These are phyloP conservation scores for Ligdia adustata DNA, from an alignment of 2,888 invertebrate genomes.

Conservation along the genomic window DNA sequence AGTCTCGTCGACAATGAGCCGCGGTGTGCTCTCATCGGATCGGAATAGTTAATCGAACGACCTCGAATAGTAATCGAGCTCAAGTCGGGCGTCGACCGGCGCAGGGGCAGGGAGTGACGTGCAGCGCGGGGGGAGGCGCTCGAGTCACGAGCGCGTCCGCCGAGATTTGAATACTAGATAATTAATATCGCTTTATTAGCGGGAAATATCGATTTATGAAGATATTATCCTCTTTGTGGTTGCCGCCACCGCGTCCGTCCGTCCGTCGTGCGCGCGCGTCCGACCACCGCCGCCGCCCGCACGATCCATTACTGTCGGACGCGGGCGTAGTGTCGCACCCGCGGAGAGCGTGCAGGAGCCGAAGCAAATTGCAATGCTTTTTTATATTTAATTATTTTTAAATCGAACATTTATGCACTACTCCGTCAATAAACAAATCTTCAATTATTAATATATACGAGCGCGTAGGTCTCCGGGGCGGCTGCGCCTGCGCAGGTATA, in stretches of 20 bases:
- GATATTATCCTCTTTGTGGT: constrained; percentile 75
- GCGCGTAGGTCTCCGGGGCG: too few relatives aligned
- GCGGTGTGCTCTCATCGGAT: constrained; percentile 52
- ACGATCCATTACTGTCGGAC: constrained; percentile 48
- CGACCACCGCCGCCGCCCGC: constrained; percentile 29
- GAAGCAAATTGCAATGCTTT: too few relatives aligned
- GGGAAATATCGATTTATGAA: constrained; percentile 78
- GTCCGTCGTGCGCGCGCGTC: constrained; percentile 31
- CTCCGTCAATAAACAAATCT: too few relatives aligned
- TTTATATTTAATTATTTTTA: too few relatives aligned
- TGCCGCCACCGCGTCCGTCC: constrained; percentile 52
- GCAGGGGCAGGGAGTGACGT: constrained; percentile 34
- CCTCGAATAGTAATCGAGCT: constrained; percentile 32
- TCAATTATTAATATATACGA: too few relatives aligned
- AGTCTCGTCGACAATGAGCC: constrained; percentile 12
- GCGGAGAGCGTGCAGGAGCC: constrained; percentile 21
- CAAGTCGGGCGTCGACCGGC: constrained; percentile 47
- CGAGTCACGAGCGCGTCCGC: constrained; percentile 67
- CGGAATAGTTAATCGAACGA: constrained; percentile 58
- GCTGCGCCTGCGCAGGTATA: too few relatives aligned
- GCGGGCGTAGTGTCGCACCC: constrained; percentile 8
- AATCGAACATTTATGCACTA: too few relatives aligned
- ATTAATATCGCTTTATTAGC: constrained; percentile 83
- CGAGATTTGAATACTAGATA: constrained; percentile 83
- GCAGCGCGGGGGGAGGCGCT: constrained; percentile 29